Conservation (phyloP, 2,797 vertebrate species). For the Chrosomus eos region DNA sequence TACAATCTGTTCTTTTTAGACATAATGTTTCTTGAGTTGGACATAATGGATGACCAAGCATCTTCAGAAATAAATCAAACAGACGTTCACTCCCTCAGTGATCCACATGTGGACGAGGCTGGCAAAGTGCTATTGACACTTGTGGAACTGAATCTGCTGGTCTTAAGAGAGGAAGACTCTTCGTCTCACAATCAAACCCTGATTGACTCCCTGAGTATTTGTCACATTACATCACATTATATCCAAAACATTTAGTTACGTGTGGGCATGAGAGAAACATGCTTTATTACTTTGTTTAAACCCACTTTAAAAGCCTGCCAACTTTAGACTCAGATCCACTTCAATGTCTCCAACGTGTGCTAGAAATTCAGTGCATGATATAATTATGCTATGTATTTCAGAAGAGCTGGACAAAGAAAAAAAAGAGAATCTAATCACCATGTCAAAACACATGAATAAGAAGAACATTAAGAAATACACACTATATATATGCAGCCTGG, state of each 20-base stretch:
- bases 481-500: neutral
- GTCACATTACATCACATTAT: neutral
- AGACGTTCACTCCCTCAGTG: neutral
- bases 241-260: too few relatives aligned
- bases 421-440: neutral
- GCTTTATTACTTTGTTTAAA: neutral
- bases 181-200: neutral
- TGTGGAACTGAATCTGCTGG: conserved; percentile 24
- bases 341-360: neutral
- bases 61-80: neutral
- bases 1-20: neutral
- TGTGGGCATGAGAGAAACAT: neutral
- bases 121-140: neutral
- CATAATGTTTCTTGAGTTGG: neutral
- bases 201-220: neutral
- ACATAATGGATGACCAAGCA: neutral
- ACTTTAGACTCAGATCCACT: neutral
- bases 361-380: neutral
- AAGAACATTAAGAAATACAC: neutral
- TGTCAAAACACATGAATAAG: neutral
- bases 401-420: neutral
- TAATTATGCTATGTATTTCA: neutral
- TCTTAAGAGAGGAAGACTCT: neutral
- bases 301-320: neutral
- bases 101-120: neutral